phyloP scores from a whole-genome alignment of 2,797 vertebrate species.

The Acanthurus tractus region DNA sequence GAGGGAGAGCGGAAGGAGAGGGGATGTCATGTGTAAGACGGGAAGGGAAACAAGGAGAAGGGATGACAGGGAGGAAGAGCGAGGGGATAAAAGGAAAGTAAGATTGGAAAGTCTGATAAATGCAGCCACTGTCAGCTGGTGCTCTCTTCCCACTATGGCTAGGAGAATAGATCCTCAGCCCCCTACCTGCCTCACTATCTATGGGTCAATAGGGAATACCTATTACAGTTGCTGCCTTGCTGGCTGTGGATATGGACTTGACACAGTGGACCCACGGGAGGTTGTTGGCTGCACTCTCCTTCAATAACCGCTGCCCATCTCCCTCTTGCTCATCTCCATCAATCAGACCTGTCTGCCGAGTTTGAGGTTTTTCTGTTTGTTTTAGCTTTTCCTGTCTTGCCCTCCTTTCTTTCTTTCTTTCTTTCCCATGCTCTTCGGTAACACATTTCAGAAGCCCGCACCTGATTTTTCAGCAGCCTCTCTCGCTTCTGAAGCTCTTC shows the following conservation, averaged over 20 bases:
- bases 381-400: constrained; percentile 34
- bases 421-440: constrained; percentile 10
- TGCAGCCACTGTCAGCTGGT: constrained; percentile 46
- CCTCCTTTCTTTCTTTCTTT: background rate
- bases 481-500: constrained; percentile 44
- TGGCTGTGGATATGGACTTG: constrained; percentile 69
- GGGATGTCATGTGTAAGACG: constrained; percentile 11
- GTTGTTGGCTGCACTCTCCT: constrained; percentile 70
- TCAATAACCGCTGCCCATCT: constrained; percentile 70
- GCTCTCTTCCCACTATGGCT: constrained; percentile 31
- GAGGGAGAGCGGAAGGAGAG: background rate
- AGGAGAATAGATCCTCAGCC: constrained; percentile 56
- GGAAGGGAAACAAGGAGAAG: constrained; percentile 20
- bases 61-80: constrained; percentile 15
- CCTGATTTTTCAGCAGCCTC: constrained; percentile 50
- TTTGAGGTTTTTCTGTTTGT: constrained; percentile 55
- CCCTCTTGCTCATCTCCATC: constrained; percentile 57
- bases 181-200: constrained; percentile 62
- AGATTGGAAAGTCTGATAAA: constrained; percentile 59
- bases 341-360: constrained; percentile 56
- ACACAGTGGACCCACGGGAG: constrained; percentile 69
- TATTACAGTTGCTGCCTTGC: constrained; percentile 69
- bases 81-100: constrained; percentile 2
- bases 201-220: constrained; percentile 66
- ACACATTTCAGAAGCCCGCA: constrained; percentile 47